phyloP scores from a whole-genome alignment of 2,888 invertebrate species.

The Idaea aversata region DNA sequence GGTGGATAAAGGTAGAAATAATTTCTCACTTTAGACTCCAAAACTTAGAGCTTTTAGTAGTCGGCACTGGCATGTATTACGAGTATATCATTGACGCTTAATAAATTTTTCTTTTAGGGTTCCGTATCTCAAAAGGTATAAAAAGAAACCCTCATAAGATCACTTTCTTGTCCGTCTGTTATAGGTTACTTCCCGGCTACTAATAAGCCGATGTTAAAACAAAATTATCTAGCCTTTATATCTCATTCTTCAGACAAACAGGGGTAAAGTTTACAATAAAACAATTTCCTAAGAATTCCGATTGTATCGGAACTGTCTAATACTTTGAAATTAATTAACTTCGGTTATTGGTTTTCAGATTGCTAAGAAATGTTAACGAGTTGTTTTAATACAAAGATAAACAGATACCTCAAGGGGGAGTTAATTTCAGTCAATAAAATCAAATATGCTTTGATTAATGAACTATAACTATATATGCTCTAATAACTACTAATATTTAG shows the following conservation, averaged over 20 bases:
- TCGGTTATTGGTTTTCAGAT: constrained; percentile 41
- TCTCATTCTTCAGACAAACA: constrained; percentile 13
- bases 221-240: constrained; percentile 1
- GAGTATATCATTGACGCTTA: too few relatives aligned
- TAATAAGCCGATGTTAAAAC: background rate
- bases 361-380: background rate
- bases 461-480: too few relatives aligned
- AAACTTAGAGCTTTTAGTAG: too few relatives aligned
- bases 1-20: too few relatives aligned
- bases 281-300: constrained; percentile 38
- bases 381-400: background rate
- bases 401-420: background rate
- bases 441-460: background rate
- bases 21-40: too few relatives aligned
- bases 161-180: too few relatives aligned
- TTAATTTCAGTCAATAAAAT: background rate
- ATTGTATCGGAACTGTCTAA: constrained; percentile 38
- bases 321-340: constrained; percentile 51
- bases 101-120: too few relatives aligned
- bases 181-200: too few relatives aligned
- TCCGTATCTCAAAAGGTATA: too few relatives aligned
- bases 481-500: too few relatives aligned
- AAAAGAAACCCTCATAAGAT: too few relatives aligned
- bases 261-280: constrained; percentile 36
- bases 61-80: too few relatives aligned